A percentile compares a stretch with the other conserved stretches of the same genome.
Evolutionary conservation across 2,797 vertebrate species (phyloP).

Genomic region (Sebastes kiyomatsui): DNA sequence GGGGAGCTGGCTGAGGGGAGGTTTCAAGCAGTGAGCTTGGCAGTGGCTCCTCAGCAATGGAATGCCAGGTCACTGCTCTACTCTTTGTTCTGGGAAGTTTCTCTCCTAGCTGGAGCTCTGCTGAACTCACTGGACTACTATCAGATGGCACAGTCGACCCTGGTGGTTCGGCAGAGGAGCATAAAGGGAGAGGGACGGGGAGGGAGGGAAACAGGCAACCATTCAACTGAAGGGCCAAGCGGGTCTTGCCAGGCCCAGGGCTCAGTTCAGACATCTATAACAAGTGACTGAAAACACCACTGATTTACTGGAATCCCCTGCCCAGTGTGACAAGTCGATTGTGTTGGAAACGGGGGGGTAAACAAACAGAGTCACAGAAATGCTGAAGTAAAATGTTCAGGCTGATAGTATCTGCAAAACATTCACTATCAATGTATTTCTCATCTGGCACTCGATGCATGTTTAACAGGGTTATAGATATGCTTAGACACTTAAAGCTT

Average conservation of each 20-base stretch:
- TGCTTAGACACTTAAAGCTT: too few species aligned
- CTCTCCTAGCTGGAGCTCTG: conserved; percentile 43
- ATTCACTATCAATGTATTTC: not conserved
- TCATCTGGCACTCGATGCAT: not conserved
- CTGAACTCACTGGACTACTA: conserved; percentile 52
- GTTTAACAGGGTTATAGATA: too few species aligned
- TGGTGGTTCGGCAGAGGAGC: conserved; percentile 18
- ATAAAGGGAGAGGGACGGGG: conserved; percentile 21
- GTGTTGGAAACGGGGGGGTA: conserved; percentile 38
- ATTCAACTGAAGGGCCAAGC: conserved; percentile 30
- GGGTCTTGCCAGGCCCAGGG: conserved; percentile 33
- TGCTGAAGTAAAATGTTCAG: not conserved
- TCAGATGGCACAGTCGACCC: conserved; percentile 51
- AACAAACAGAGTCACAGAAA: conserved; percentile 50
- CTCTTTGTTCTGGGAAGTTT: conserved; percentile 63
- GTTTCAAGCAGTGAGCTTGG: conserved; percentile 66
- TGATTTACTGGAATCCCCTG: conserved; percentile 47
- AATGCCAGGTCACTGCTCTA: conserved; percentile 62
- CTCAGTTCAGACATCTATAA: conserved; percentile 54
- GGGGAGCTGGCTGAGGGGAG: conserved; percentile 30
- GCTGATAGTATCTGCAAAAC: not conserved
- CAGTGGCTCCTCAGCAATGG: conserved; percentile 53
- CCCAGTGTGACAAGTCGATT: conserved; percentile 40
- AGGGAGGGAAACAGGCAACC: conserved; percentile 12
- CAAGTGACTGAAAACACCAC: conserved; percentile 45